Conservation (phyloP, 2,113 vertebrate species). For the Coptodon rendalli region DNA sequence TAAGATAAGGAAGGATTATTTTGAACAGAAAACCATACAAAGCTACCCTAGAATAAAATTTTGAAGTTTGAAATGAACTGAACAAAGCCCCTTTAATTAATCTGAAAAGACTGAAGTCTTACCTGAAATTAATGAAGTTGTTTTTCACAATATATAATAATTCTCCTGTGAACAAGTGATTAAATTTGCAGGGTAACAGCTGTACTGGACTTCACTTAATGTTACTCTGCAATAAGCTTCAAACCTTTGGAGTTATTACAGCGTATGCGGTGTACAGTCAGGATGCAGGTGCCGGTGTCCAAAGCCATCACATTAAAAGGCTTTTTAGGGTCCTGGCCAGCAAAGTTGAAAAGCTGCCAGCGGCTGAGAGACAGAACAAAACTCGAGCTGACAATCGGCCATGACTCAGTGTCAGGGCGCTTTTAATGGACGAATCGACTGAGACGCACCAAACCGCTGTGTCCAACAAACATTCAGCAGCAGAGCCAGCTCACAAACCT, state of each 20-base stretch:
- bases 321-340: slow-evolving; percentile 28
- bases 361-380: background rate
- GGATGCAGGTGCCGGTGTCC: background rate
- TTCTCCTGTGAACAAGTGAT: background rate
- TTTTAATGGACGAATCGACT: slow-evolving; percentile 54
- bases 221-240: background rate
- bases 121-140: background rate
- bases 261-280: background rate
- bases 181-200: background rate
- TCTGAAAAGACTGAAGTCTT: background rate
- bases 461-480: slow-evolving; percentile 40
- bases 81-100: background rate
- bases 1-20: background rate
- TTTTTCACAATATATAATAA: background rate
- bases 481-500: background rate
- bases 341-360: slow-evolving; percentile 34
- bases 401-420: slow-evolving; percentile 8
- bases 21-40: background rate
- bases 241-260: background rate
- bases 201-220: background rate
- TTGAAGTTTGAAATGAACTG: background rate
- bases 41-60: background rate
- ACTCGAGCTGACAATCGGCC: background rate
- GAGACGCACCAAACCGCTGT: background rate
- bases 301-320: slow-evolving; percentile 46